These are phyloP conservation scores for Helicoverpa assulta DNA, from an alignment of 2,888 invertebrate genomes.

Conservation along the genomic window DNA sequence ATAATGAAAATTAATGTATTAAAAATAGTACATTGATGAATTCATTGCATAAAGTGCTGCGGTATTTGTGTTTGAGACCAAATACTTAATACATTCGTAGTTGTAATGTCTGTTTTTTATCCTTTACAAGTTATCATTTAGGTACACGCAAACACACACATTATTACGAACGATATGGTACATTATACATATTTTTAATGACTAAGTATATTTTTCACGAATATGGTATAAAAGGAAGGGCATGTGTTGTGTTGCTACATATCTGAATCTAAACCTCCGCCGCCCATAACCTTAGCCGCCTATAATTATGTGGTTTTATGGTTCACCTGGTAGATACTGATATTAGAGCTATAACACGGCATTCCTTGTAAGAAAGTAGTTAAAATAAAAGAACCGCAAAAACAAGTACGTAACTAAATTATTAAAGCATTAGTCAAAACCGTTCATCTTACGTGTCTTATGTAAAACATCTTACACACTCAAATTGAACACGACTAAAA, in stretches of 20 bases:
- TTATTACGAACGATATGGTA: no score
- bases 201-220: no score
- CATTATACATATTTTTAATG: no score
- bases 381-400: no score
- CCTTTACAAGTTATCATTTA: no score
- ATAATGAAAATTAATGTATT: slow-evolving; percentile 68
- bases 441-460: neutral
- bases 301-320: neutral
- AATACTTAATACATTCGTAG: no score
- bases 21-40: slow-evolving; percentile 50
- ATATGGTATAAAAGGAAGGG: no score
- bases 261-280: no score
- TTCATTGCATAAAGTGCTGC: slow-evolving; percentile 20
- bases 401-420: no score
- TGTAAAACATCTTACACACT: slow-evolving; percentile 4
- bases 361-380: neutral
- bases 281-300: neutral
- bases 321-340: neutral
- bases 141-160: no score
- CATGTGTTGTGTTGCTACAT: no score
- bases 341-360: neutral
- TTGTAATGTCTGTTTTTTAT: no score
- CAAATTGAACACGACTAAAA: slow-evolving; percentile 27
- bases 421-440: neutral
- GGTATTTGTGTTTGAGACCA: slow-evolving; percentile 5